Evolutionary conservation across 2,888 invertebrate species (phyloP), one percentile per base, ranked within the genome.

Genomic region (Archaeoteleia sp.): DNA sequence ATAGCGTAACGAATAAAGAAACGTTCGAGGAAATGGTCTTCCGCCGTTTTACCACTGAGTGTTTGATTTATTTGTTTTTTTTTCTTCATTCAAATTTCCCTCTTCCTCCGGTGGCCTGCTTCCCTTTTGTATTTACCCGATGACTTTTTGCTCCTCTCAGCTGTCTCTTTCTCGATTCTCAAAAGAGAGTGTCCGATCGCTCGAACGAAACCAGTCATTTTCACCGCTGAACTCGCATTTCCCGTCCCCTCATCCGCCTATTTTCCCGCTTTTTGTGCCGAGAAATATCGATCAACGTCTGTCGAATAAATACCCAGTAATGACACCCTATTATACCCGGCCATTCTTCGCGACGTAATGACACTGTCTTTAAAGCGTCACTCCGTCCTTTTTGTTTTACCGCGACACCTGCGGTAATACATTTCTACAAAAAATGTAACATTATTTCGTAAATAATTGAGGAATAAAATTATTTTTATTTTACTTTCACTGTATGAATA

Each of bases 1-100:
- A 20, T 5, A 5, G 20, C 5, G 27, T 62, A 53, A 60, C 9
- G 57, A 53, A 51, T 35, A 55, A 71, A 75, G 70, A 75, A 73
- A 72, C 62, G 67, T 67, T 67, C 71, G 69, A 77, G 80, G 78
- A 79, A 80, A 79, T 71, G 73, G 69, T 58, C 76, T 80, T 78
- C 78, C 77, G 77, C 71, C 76, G 75, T 74, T 75, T 77, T 73
- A 67, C 73, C 65, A 66, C 55, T 62, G 69, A 63, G 67, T 67
- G 73, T 73, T 74, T 68, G 60, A 70, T 69, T 74, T 72, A 65
- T 75, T 75, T 73, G 40, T 67, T 54, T 60, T 43, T 54, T 49
- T 51, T 48, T 54, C n/a, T n/a, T 35, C 25, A 9, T 43, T 43
- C 13, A 60, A 63, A 68, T 65, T 69, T 65, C 51, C 65, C 55